Evolutionary conservation across 92 coral and sea anemone species (phyloP).

Genomic region (Meandrina meandrites): DNA sequence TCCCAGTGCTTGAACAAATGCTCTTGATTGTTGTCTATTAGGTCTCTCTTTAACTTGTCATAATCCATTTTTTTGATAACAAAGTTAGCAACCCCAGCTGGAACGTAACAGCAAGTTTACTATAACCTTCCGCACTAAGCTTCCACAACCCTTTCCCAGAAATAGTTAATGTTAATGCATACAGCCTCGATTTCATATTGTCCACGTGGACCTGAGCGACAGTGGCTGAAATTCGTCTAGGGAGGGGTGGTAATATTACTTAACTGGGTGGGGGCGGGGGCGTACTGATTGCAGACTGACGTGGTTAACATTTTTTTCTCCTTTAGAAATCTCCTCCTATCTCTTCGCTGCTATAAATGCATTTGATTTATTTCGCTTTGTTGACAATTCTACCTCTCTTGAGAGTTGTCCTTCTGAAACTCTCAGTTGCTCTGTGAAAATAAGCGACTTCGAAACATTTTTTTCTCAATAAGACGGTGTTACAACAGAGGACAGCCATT

Average conservation of each 20-base stretch:
- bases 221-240: neutral
- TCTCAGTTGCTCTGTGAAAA: neutral
- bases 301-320: too few relatives aligned
- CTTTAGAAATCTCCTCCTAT: neutral
- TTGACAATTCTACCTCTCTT: neutral
- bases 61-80: conserved; percentile 57
- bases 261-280: too few relatives aligned
- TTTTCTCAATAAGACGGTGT: too few relatives aligned
- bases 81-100: neutral
- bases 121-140: neutral
- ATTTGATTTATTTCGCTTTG: neutral
- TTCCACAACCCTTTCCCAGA: neutral
- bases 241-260: conserved; percentile 18
- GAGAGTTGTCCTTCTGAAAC: too few relatives aligned
- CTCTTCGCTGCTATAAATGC: too few relatives aligned
- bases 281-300: too few relatives aligned
- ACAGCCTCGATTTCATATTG: conserved; percentile 18
- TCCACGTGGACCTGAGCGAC: conserved; percentile 24
- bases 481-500: too few relatives aligned
- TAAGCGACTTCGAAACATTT: neutral
- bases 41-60: conserved; percentile 68
- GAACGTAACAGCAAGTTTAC: neutral
- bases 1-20: conserved; percentile 75
- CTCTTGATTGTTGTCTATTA: conserved; percentile 74
- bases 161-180: neutral